Evolutionary conservation across 2,113 vertebrate genomes (phyloP), one percentile per base, ranked within the genome.

Genomic region (Odobenus rosmarus): DNA sequence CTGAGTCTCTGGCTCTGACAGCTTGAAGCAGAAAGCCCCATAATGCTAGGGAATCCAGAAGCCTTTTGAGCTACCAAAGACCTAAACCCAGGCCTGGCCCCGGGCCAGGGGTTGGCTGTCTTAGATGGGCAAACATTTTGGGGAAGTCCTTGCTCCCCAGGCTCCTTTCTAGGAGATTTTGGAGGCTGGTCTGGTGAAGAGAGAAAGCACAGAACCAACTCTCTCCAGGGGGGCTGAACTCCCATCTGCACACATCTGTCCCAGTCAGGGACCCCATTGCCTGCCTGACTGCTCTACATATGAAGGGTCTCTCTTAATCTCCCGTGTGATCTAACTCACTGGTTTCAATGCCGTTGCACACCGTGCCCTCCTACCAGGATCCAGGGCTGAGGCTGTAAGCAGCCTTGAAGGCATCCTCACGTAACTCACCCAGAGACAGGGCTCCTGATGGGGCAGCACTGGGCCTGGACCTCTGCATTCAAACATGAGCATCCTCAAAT

Each of bases 61-160:
- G 55, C 11, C 51, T 42, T 72, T 61, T 7, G 6, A 49, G 2
- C 39, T n/a, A 71, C 42, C 51, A 23, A 36, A 26, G 39, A 51
- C 39, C 36, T 76, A 81, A 0, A n/a, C 24, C 42, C n/a, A 94
- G 76, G 3, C 0, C 79, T 1, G 1, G 71, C 18, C 7, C 14
- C 5, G 0, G 0, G 0, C 0, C 28, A 1, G 28, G 19, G 12
- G 6, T 8, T 0, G n/a, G 79, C 24, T 33, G 28, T 69, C 81
- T 79, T 12, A 92, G 62, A 79, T 9, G 39, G 55, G 80, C 13
- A 93, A 71, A 53, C n/a, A 42, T 81, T 80, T 46, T 13, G 1
- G 36, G 90, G 31, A 93, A 24, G 36, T 12, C 28, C 14, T 11
- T 57, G 64, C 31, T 79, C 39, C 16, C 59, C 33, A 81, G 80